Evolutionary conservation across 2,113 vertebrate genomes (phyloP), one percentile per base, ranked within the genome.

Genomic region (Columbina picui): DNA sequence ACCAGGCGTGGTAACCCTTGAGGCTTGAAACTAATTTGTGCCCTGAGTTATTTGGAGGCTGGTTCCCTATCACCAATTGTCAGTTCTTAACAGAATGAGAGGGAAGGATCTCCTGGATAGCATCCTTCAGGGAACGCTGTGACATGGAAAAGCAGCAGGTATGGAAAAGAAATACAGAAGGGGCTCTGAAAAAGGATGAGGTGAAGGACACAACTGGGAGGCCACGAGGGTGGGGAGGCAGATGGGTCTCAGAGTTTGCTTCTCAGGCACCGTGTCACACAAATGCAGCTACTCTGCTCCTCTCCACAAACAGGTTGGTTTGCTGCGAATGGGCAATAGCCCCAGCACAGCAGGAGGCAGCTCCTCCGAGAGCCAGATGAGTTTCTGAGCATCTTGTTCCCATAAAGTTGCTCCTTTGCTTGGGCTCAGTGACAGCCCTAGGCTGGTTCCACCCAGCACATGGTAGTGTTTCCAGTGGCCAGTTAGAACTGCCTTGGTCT

Each of bases 401-500:
- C 79, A 95, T 93, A 78, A 95, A 97, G 80, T 63, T 90, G 85
- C 79, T 93, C 83, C 85, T 59, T 43, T 78, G 90, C 70, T 68
- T 7, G 36, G 81, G 90, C 90, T 61, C 74, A n/a, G 82, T 5
- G 3, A 60, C 94, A 92, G 94, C 94, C 89, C 68, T 14, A 57
- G 91, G 96, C 95, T 92, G 73, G 93, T 90, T 78, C 94, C 91
- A 93, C 96, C 94, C 96, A 90, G 93, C 94, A 96, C 93, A 95
- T 97, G 96, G 91, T 70, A 80, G 50, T 80, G 63, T 59, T 97
- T 91, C 79, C 89, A 86, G 75, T 26, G 88, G 92, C 95, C 94
- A 96, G 95, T 87, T 30, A 67, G 93, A 95, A 94, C 95, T 89
- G 96, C 95, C 94, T 90, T 0, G 9, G 61, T 94, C 82, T 65